phyloP scores from a whole-genome alignment of 2,113 vertebrate species.

The Tetraodon nigroviridis region DNA sequence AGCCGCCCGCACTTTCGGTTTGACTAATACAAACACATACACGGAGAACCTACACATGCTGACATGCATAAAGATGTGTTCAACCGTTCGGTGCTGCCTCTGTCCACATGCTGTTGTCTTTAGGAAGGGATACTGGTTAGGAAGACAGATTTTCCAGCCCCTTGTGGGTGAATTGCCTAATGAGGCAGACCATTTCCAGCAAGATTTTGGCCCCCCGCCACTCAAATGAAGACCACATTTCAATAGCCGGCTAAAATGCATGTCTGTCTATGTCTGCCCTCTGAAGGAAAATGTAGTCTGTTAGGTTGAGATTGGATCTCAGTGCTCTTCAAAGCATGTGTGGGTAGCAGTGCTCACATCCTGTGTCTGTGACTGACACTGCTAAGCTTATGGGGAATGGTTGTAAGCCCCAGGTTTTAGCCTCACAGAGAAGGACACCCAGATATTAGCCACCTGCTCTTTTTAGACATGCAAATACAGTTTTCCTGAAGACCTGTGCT shows the following conservation, averaged over 20 bases:
- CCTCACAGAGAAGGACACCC: conserved; percentile 7
- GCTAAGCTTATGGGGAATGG: conserved; percentile 37
- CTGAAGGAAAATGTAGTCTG: conserved; percentile 56
- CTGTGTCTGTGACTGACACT: conserved; percentile 68
- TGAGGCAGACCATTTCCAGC: conserved; percentile 70
- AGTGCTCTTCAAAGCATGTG: conserved; percentile 60
- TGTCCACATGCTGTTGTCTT: conserved; percentile 61
- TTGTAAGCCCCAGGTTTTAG: conserved; percentile 48
- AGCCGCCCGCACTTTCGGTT: conserved; percentile 59
- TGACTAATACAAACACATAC: conserved; percentile 51
- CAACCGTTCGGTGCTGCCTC: conserved; percentile 47
- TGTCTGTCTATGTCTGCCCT: conserved; percentile 51
- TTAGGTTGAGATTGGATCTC: conserved; percentile 61
- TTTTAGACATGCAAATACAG: conserved; percentile 11
- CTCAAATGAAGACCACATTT: conserved; percentile 71
- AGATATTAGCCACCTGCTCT: conserved; percentile 46
- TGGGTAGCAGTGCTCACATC: conserved; percentile 61
- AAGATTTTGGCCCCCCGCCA: conserved; percentile 67
- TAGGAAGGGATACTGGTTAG: conserved; percentile 69
- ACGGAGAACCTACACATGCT: conserved; percentile 33
- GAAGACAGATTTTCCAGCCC: conserved; percentile 67
- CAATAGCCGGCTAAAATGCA: conserved; percentile 60
- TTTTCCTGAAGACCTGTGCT: conserved; percentile 21
- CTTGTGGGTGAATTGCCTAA: conserved; percentile 62
- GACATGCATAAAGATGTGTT: conserved; percentile 40